A percentile compares a stretch with the other conserved stretches of the same genome.
phyloP scores from a whole-genome alignment of 2,888 invertebrate species.

The Xestia ashworthii region DNA sequence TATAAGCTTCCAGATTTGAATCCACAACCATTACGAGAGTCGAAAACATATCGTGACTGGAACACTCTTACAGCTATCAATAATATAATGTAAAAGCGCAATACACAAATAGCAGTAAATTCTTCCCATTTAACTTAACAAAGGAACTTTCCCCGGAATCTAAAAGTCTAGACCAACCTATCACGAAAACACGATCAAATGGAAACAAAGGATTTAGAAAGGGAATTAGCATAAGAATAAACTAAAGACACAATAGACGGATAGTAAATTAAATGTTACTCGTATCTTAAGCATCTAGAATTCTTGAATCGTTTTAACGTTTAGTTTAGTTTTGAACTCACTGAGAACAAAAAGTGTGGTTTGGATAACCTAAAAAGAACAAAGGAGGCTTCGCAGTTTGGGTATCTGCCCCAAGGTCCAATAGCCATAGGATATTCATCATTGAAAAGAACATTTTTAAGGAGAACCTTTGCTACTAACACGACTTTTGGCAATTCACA shows the following conservation, averaged over 20 bases:
- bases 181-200: constrained; percentile 37
- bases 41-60: not conserved
- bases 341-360: not conserved
- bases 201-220: constrained; percentile 34
- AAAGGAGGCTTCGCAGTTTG: too few relatives aligned
- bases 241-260: constrained; percentile 11
- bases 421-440: too few relatives aligned
- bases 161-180: constrained; percentile 33
- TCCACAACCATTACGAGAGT: too few relatives aligned
- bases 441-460: too few relatives aligned
- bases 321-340: constrained; percentile 1
- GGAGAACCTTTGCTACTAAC: too few relatives aligned
- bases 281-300: not conserved
- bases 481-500: too few relatives aligned
- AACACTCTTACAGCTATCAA: not conserved
- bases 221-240: constrained; percentile 37
- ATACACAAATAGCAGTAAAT: constrained; percentile 11
- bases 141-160: constrained; percentile 43
- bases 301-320: not conserved
- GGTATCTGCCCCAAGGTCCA: too few relatives aligned
- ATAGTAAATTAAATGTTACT: constrained; percentile 19
- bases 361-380: not conserved
- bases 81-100: not conserved
- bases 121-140: not conserved
- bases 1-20: too few relatives aligned